These are phyloP conservation scores for Egretta garzetta DNA, from an alignment of 2,113 vertebrate genomes.

Conservation along the genomic window DNA sequence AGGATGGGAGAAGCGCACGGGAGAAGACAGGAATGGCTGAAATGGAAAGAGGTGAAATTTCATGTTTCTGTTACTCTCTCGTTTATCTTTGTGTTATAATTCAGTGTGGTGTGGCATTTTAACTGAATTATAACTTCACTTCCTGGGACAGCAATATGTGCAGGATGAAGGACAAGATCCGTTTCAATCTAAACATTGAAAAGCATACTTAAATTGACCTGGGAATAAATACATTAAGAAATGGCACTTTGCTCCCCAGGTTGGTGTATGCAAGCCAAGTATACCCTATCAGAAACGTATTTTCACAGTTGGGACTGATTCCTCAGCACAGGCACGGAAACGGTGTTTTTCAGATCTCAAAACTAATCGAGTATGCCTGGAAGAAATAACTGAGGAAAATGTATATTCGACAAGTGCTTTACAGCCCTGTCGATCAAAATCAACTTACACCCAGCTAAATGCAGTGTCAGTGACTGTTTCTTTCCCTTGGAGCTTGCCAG, in stretches of 20 bases:
- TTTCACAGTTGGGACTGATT: not conserved
- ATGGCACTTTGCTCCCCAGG: not conserved
- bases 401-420: not conserved
- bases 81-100: not conserved
- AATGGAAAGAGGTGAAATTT: not conserved
- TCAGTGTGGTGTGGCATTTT: not conserved
- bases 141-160: not conserved
- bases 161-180: not conserved
- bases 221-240: not conserved
- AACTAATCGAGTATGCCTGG: not conserved
- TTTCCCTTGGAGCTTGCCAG: not conserved
- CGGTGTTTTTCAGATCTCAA: not conserved
- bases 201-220: not conserved
- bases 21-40: not conserved
- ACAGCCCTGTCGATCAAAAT: slow-evolving; percentile 25
- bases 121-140: not conserved
- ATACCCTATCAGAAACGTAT: not conserved
- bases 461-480: not conserved
- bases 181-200: not conserved
- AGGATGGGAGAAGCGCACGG: not conserved
- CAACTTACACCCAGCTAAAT: not conserved
- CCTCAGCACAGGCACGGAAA: not conserved
- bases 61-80: not conserved
- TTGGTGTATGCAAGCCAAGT: not conserved
- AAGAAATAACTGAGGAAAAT: not conserved